Conservation (phyloP, 2,888 invertebrate genomes). For the Drosophila limbata region DNA sequence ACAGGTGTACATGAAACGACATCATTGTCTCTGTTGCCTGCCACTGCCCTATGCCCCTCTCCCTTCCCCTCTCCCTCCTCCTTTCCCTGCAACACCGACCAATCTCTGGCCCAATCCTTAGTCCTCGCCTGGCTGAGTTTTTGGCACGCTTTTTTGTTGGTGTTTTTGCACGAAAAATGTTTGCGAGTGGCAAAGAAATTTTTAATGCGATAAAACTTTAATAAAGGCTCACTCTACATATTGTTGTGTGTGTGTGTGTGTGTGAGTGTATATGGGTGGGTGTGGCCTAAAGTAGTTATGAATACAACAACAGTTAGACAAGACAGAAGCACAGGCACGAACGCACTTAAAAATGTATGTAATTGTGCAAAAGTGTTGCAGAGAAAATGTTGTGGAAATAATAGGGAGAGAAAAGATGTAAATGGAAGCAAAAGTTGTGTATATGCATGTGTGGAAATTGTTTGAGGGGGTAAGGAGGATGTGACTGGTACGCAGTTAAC, state of each 20-base stretch:
- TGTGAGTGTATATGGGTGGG: conserved; percentile 42
- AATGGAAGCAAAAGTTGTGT: conserved; percentile 61
- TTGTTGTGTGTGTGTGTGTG: conserved; percentile 11
- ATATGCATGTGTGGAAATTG: conserved; percentile 23
- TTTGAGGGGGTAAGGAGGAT: background rate
- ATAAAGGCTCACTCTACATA: conserved; percentile 71
- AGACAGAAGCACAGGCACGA: conserved; percentile 63
- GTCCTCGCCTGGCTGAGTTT: conserved; percentile 69
- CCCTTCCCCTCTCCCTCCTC: background rate
- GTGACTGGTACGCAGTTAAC: conserved; percentile 63
- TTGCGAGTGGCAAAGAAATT: conserved; percentile 73
- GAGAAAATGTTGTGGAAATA: conserved; percentile 16
- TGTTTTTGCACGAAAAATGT: conserved; percentile 72
- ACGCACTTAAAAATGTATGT: conserved; percentile 82
- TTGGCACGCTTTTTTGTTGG: conserved; percentile 68
- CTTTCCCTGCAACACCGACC: background rate
- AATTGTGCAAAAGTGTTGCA: conserved; percentile 79
- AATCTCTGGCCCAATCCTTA: conserved; percentile 47
- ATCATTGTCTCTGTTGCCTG: conserved; percentile 67
- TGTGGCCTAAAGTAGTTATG: conserved; percentile 77
- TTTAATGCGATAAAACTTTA: conserved; percentile 82
- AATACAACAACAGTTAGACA: conserved; percentile 74
- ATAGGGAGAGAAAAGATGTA: conserved; percentile 24
- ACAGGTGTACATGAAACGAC: conserved; percentile 80
- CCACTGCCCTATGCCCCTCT: conserved; percentile 1